Conservation (phyloP, 92 coral and sea anemone species). For the Siderastrea siderea region DNA sequence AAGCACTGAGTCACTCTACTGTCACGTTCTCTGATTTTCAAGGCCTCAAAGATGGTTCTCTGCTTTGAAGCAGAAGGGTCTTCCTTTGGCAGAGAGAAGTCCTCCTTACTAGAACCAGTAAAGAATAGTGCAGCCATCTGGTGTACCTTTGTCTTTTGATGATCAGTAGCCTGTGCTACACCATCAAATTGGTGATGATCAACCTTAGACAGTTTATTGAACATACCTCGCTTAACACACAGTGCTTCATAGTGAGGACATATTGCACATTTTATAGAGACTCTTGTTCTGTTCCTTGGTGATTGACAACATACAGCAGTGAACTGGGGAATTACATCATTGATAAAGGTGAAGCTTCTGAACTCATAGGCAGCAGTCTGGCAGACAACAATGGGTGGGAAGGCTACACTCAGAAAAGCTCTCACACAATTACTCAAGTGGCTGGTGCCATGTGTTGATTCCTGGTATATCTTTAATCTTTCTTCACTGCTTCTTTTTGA, state of each 20-base stretch:
- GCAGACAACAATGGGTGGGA: not conserved
- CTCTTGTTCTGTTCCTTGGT: conserved; percentile 12
- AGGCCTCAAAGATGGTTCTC: not conserved
- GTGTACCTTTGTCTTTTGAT: not conserved
- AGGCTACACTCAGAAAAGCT: not conserved
- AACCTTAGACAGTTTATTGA: not conserved
- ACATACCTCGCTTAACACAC: conserved; percentile 9
- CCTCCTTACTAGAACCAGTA: not conserved
- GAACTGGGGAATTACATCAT: not conserved
- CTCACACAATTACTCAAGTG: not conserved
- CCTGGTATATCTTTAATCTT: not conserved
- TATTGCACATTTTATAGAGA: conserved; percentile 21
- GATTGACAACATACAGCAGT: conserved; percentile 10
- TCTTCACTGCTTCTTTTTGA: not conserved
- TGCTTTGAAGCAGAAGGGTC: not conserved
- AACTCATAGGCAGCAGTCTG: not conserved
- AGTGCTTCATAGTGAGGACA: conserved; percentile 23
- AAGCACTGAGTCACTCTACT: not conserved
- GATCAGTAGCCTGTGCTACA: not conserved
- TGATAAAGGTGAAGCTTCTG: not conserved
- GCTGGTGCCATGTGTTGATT: not conserved
- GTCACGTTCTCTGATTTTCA: not conserved
- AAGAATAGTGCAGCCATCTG: not conserved
- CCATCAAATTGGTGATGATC: not conserved
- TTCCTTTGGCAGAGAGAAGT: not conserved